These are phyloP conservation scores for Myripristis murdjan DNA, from an alignment of 2,797 vertebrate species.

Conservation along the genomic window DNA sequence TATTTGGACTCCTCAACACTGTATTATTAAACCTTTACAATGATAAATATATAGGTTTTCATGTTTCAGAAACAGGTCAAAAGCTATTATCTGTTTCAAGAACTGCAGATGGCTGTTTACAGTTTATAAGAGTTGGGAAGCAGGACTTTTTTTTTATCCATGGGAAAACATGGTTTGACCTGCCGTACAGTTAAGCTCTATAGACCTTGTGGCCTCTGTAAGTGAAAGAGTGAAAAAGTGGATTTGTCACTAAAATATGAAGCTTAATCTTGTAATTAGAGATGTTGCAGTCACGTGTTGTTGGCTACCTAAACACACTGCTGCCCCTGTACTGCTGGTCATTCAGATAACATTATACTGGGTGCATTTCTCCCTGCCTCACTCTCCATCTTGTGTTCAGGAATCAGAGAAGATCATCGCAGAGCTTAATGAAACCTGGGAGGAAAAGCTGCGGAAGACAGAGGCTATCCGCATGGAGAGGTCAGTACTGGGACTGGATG, in stretches of 20 bases:
- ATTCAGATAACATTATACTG: background rate
- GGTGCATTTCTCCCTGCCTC: conserved; percentile 4
- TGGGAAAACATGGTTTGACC: background rate
- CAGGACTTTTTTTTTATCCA: too few species aligned
- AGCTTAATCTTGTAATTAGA: conserved; percentile 1
- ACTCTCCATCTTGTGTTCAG: conserved; percentile 75
- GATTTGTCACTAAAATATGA: background rate
- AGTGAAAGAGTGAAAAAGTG: background rate
- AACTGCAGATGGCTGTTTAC: conserved; percentile 48
- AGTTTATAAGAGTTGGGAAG: conserved; percentile 47
- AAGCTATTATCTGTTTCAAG: conserved; percentile 13
- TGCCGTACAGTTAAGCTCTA: background rate
- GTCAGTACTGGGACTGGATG: conserved; percentile 73
- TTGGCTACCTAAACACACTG: background rate
- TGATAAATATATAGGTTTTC: background rate
- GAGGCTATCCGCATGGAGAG: conserved; percentile 99
- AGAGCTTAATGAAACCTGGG: conserved; percentile 99
- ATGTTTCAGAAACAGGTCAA: background rate
- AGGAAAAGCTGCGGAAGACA: conserved; percentile 97
- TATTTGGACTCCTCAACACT: background rate
- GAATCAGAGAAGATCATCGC: conserved; percentile 99
- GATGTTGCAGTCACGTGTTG: background rate
- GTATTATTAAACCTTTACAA: background rate
- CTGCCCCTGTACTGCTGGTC: background rate
- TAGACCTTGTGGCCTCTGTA: conserved; percentile 8